phyloP scores from a whole-genome alignment of 2,113 vertebrate species.

The Caloenas nicobarica region DNA sequence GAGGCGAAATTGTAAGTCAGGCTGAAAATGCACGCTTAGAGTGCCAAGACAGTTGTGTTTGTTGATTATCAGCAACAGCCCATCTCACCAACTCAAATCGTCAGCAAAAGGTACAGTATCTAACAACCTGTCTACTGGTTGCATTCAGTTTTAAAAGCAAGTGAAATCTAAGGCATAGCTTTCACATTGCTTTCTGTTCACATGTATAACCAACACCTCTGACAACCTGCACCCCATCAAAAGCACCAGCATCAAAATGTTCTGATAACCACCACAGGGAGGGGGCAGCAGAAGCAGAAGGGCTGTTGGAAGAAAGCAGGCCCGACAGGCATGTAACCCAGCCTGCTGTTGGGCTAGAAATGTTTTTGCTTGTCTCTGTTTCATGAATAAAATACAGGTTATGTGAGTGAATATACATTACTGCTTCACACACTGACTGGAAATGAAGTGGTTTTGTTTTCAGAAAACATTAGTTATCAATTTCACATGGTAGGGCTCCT shows the following conservation, averaged over 20 bases:
- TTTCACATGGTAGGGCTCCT: neutral
- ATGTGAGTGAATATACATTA: neutral
- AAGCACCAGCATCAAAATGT: neutral
- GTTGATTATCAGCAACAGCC: neutral
- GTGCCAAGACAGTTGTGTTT: neutral
- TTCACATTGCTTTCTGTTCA: neutral
- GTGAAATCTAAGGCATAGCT: neutral
- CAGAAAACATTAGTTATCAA: neutral
- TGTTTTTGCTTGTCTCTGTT: neutral
- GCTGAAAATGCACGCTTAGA: neutral
- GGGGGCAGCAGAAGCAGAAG: neutral
- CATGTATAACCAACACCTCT: neutral
- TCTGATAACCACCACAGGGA: neutral
- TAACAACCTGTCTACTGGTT: neutral
- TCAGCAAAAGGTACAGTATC: neutral
- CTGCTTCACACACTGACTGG: neutral
- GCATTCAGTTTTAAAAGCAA: neutral
- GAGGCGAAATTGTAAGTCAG: neutral
- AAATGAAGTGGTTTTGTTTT: neutral
- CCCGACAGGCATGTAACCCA: neutral
- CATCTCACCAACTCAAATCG: neutral
- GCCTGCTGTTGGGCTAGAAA: neutral
- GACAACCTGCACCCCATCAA: neutral
- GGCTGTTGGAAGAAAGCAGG: neutral
- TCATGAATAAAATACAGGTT: neutral